Evolutionary conservation across 2,888 invertebrate species (phyloP), one percentile per base, ranked within the genome.

Genomic region (Crematogaster levior): DNA sequence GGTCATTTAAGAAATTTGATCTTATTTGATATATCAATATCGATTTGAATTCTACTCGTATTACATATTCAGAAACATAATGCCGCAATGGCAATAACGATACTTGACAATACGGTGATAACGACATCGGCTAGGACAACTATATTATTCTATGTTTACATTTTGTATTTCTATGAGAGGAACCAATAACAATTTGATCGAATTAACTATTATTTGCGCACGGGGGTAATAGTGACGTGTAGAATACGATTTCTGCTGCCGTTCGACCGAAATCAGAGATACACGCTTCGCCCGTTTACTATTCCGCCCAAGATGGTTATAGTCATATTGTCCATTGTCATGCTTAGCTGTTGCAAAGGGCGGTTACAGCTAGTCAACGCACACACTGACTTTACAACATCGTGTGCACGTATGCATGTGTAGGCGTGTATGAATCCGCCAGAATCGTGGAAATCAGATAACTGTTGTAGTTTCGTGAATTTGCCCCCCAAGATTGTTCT

Each of bases 401-500:
- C 60, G 58, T 83, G 30, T 12, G 63, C 40, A 24, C 12, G 10
- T 24, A 18, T n/a, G 15, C 0, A n/a, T 73, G 30, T 40, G 3
- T 43, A 5, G 3, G 30, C 21, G 43, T 46, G 21, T n/a, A 81
- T 66, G 72, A 82, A 53, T 80, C 51, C 70, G 73, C 73, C 74
- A 56, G 65, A 90, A 87, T 86, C 84, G 82, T 82, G 83, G 85
- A 84, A 89, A 89, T 89, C 87, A 85, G 85, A 88, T 87, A 89
- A 87, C 82, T 56, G 58, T 51, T 48, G 72, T 68, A 56, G 21
- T 74, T 79, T 80, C 63, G 81, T 58, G 86, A 83, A 85, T 86
- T 77, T 75, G 74, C 65, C 56, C 66, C 65, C 74, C 73, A 68
- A 74, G 73, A 63, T 80, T 61, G 65, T 84, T 65, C 70, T 58